A percentile compares a stretch with the other conserved stretches of the same genome.
phyloP scores from a whole-genome alignment of 1,140 invertebrate genomes.

The Atta cephalotes region DNA sequence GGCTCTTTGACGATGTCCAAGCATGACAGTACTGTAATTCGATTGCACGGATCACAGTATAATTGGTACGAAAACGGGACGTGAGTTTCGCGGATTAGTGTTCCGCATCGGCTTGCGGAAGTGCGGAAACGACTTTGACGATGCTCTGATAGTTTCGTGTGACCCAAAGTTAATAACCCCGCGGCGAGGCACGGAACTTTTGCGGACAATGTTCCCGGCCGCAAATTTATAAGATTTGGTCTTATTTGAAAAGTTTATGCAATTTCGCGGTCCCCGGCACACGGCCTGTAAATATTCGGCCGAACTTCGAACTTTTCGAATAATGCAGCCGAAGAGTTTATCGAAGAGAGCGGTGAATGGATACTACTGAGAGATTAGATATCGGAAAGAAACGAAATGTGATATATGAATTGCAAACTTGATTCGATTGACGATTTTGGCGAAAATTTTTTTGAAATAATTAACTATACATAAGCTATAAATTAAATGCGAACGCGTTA shows the following conservation, averaged over 20 bases:
- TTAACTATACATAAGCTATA: neutral
- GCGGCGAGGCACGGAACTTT: conserved; percentile 42
- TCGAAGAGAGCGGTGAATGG: conserved; percentile 6
- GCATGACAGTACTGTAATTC: neutral
- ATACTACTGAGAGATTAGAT: conserved; percentile 24
- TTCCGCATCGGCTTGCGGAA: neutral
- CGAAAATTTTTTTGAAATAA: neutral
- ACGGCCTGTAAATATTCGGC: conserved; percentile 74
- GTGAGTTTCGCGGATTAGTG: conserved; percentile 59
- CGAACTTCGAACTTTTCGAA: conserved; percentile 69
- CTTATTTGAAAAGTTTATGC: conserved; percentile 82
- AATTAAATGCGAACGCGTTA: neutral
- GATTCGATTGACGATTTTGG: neutral
- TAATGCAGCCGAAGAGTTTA: conserved; percentile 55
- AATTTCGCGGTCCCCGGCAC: conserved; percentile 71
- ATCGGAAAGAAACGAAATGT: conserved; percentile 38
- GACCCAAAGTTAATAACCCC: conserved; percentile 73
- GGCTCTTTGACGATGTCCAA: neutral
- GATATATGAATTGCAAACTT: neutral
- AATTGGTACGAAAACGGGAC: conserved; percentile 32
- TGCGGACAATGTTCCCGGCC: conserved; percentile 13
- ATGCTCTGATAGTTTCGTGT: conserved; percentile 70
- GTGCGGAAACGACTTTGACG: conserved; percentile 34
- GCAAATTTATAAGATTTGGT: conserved; percentile 71
- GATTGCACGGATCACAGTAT: conserved; percentile 9